phyloP scores from a whole-genome alignment of 2,113 vertebrate genomes.

The Pseudonaja textilis region DNA sequence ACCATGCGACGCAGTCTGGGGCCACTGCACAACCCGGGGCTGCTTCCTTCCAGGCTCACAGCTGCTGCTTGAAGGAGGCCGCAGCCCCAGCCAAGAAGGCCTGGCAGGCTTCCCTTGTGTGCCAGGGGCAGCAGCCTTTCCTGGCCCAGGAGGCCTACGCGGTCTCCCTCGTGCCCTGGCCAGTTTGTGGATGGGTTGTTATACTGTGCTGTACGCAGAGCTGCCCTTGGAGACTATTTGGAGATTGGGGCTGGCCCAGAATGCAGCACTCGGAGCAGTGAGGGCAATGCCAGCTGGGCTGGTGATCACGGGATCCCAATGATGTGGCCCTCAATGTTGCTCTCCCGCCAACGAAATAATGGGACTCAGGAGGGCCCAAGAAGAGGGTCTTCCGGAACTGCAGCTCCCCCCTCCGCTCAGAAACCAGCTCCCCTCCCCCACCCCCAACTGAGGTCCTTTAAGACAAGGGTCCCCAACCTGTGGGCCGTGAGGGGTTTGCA shows the following conservation, averaged over 20 bases:
- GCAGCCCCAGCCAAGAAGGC: not conserved
- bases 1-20: not conserved
- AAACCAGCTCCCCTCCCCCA: not conserved
- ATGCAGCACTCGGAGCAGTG: not conserved
- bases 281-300: not conserved
- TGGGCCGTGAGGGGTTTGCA: not conserved
- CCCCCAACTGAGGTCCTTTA: not conserved
- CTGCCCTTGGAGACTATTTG: not conserved
- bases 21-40: no score
- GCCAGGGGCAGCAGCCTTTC: no score
- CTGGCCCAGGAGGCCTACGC: no score
- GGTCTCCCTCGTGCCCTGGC: not conserved
- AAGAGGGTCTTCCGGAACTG: not conserved
- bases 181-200: not conserved
- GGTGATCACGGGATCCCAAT: not conserved
- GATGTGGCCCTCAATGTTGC: rapidly evolving
- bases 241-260: not conserved
- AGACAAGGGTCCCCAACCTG: not conserved
- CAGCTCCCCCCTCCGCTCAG: no score
- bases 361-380: not conserved
- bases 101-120: no score
- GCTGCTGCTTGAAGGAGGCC: not conserved
- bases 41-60: not conserved
- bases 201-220: not conserved
- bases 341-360: not conserved